Conservation (phyloP, 2,113 vertebrate genomes). For the Ancistrus triradiatus region DNA sequence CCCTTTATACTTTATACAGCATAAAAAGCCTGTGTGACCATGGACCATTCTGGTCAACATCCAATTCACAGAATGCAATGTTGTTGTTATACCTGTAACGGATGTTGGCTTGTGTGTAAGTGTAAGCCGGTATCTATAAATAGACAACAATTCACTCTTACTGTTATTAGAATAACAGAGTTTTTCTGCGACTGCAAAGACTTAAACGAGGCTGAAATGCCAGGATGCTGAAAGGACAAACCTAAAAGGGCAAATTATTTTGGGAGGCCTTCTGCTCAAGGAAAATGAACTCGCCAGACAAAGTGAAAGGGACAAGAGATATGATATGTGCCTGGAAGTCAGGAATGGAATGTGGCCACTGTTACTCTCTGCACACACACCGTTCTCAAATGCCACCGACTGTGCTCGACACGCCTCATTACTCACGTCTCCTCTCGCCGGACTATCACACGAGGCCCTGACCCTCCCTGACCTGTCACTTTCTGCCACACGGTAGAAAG, state of each 20-base stretch:
- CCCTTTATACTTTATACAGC: not conserved
- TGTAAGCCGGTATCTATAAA: too few species aligned
- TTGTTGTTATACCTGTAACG: too few species aligned
- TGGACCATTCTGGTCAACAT: too few species aligned
- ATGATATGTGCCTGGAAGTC: constrained; percentile 43
- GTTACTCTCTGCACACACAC: constrained; percentile 26
- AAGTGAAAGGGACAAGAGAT: constrained; percentile 40
- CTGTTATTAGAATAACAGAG: too few species aligned
- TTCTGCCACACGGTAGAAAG: constrained; percentile 51
- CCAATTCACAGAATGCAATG: too few species aligned
- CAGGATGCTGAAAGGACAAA: too few species aligned
- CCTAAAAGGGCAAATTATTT: constrained; percentile 46
- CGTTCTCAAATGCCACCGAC: not conserved
- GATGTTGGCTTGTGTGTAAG: too few species aligned
- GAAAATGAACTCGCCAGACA: constrained; percentile 41
- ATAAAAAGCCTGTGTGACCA: too few species aligned
- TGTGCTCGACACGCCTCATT: constrained; percentile 19
- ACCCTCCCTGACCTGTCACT: constrained; percentile 45
- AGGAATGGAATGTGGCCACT: constrained; percentile 47
- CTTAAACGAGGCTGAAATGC: too few species aligned
- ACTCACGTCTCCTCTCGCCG: constrained; percentile 28
- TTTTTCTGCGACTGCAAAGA: too few species aligned
- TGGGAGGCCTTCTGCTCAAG: constrained; percentile 58
- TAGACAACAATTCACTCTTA: too few species aligned
- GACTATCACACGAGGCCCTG: constrained; percentile 40